Evolutionary conservation across 2,797 vertebrate genomes (phyloP), one percentile per base, ranked within the genome.

Genomic region (Gobio occitaniae): DNA sequence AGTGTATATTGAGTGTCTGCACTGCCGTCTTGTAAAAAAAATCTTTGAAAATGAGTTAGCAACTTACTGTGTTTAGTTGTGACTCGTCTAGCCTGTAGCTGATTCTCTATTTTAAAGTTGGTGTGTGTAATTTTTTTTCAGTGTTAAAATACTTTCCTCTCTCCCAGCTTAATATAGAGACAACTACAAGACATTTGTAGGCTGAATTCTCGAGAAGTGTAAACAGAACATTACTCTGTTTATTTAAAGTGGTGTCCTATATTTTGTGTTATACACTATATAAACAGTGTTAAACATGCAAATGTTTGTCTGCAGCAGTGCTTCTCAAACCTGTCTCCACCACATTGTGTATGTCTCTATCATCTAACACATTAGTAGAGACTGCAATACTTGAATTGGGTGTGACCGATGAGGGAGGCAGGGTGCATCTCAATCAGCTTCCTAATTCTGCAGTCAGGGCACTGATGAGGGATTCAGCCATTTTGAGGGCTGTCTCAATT

Each of bases 31-130:
- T 47, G n/a, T 59, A 36, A 17, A 11, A 82, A 50, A 48, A 50
- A 48, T 48, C 36, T 59, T 81, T 81, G 36, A 81, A 72, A 82
- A 21, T 71, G 56, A 78, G 76, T 78, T 68, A 5, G 61, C 25
- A 41, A 59, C n/a, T 48, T 71, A 10, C 13, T 19, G 21, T 47
- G 52, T 59, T 72, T 47, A 44, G 66, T 44, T 81, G 36, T 2
- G 50, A 75, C n/a, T 78, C 8, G 9, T 78, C 38, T 61, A 44
- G 75, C 54, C 54, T 78, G n/a, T 17, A 78, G 75, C 54, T 44
- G 19, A 78, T 78, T 78, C 4, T 29, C 38, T 61, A 10, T 61
- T 77, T 61, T 77, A 44, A 77, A 77, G 21, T 77, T 25, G 19
- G 16, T 77, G 29, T 52, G 48, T 21, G 52, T 41, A 4, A 16